phyloP scores from a whole-genome alignment of 1,140 invertebrate species.

The Elysia chlorotica region DNA sequence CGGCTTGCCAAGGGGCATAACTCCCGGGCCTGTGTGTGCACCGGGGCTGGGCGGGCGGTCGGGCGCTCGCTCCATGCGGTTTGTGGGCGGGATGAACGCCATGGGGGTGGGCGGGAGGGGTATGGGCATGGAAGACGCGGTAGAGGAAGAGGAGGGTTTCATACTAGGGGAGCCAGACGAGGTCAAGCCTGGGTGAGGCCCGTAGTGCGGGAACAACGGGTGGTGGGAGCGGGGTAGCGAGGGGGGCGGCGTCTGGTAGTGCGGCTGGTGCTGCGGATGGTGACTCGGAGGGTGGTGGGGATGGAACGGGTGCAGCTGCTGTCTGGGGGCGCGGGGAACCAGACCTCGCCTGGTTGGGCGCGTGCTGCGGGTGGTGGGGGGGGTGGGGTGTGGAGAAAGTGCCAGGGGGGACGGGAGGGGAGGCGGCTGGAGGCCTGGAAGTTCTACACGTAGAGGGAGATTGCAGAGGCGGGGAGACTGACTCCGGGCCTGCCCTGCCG shows the following conservation, averaged over 20 bases:
- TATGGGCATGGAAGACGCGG: slow-evolving; percentile 3
- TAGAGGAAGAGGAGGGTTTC: not conserved
- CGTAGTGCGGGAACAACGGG: too few relatives aligned
- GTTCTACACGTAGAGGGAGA: not conserved
- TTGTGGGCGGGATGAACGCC: slow-evolving; percentile 19
- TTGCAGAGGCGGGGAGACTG: not conserved
- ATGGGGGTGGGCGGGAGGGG: slow-evolving; percentile 15
- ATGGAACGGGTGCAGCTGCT: slow-evolving; percentile 1
- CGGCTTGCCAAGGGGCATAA: too few relatives aligned
- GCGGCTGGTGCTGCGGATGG: too few relatives aligned
- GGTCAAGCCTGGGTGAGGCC: too few relatives aligned
- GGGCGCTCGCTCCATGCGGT: not conserved
- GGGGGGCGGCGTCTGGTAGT: too few relatives aligned
- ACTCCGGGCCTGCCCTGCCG: not conserved
- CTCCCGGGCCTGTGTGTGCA: too few relatives aligned
- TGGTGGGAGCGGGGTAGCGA: too few relatives aligned
- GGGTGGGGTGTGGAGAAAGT: not conserved
- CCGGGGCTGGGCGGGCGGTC: not conserved
- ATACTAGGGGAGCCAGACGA: too few relatives aligned
- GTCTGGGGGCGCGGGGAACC: not conserved
- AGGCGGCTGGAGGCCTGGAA: not conserved
- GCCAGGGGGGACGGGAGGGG: not conserved
- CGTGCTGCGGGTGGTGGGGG: not conserved
- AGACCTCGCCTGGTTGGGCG: not conserved
- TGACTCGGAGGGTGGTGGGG: not conserved